These are phyloP conservation scores for Hephaestus fuliginosus DNA, from an alignment of 2,797 vertebrate species.

Conservation along the genomic window DNA sequence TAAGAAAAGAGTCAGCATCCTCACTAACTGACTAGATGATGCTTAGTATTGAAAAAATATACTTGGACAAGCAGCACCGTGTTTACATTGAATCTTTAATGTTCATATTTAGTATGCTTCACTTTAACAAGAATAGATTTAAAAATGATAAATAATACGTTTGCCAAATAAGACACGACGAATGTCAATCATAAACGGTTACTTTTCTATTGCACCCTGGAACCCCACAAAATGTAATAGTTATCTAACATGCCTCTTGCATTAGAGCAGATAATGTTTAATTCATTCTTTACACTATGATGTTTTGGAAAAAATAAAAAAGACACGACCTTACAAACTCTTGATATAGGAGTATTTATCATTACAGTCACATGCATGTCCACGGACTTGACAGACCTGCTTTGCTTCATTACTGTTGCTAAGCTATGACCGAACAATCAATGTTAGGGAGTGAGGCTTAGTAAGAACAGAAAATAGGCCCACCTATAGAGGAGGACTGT, in stretches of 20 bases:
- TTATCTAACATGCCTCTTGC: neutral
- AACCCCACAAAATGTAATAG: neutral
- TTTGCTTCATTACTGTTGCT: neutral
- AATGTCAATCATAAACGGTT: neutral
- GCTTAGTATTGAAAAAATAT: no score
- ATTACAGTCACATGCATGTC: neutral
- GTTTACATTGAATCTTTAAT: no score
- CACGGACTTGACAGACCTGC: neutral
- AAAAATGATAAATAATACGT: neutral
- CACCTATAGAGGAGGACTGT: constrained; percentile 97
- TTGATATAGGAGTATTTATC: neutral
- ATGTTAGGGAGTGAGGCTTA: neutral
- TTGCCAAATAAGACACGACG: neutral
- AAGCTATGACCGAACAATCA: neutral
- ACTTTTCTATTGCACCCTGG: neutral
- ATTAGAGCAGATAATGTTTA: neutral
- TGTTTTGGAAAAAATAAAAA: neutral
- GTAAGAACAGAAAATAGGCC: neutral
- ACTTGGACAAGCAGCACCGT: no score
- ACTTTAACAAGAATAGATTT: no score
- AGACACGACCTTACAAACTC: neutral
- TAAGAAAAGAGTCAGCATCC: no score
- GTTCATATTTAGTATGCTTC: no score
- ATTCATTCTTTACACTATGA: neutral
- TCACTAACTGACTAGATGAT: no score